Evolutionary conservation across 2,797 vertebrate species (phyloP).

Genomic region (Acanthiza pusilla): DNA sequence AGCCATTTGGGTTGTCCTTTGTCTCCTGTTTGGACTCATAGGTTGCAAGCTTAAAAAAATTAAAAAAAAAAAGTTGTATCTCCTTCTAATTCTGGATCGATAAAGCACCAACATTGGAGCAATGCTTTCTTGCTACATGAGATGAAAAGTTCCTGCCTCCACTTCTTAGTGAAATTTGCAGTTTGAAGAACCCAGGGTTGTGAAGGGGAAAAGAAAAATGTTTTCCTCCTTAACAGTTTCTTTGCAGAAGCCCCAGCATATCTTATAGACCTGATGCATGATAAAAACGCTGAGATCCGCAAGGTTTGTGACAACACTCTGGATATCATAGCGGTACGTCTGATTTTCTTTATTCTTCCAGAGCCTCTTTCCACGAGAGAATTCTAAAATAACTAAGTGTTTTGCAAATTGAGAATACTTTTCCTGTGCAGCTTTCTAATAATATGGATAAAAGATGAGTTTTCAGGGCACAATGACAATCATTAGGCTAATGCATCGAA

Average conservation of each 20-base stretch:
- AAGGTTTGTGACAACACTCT: slow-evolving; percentile 91
- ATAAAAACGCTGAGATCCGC: slow-evolving; percentile 88
- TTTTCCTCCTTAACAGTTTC: slow-evolving; percentile 67
- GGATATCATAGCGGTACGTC: slow-evolving; percentile 91
- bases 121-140: background rate
- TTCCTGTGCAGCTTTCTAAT: background rate
- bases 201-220: background rate
- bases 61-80: background rate
- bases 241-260: slow-evolving; percentile 86
- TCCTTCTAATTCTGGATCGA: background rate
- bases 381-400: background rate
- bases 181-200: background rate
- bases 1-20: background rate
- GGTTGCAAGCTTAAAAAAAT: background rate
- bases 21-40: background rate
- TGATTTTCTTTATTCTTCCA: background rate
- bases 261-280: slow-evolving; percentile 92
- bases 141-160: background rate
- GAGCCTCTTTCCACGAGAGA: background rate
- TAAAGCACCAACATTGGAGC: background rate
- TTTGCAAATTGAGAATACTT: slow-evolving; percentile 14
- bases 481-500: background rate
- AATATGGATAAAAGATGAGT: background rate
- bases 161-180: background rate
- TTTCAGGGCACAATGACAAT: background rate